Percentiles rank a stretch among this genome's conserved stretches.
These are phyloP conservation scores for Columba livia DNA, from an alignment of 2,113 vertebrate species.

Conservation along the genomic window DNA sequence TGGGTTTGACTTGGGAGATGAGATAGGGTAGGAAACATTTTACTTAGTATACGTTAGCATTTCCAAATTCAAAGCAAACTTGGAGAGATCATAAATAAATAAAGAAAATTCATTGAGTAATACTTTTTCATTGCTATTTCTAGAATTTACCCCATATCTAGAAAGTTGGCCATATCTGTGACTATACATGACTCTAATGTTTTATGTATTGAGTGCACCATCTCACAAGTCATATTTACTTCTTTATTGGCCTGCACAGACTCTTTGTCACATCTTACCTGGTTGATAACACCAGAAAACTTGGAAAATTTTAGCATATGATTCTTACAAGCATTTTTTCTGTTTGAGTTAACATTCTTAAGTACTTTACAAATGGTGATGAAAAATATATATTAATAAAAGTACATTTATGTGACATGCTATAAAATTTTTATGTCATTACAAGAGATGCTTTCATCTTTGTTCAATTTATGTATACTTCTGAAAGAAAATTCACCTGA, in stretches of 20 bases:
- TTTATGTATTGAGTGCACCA: not conserved
- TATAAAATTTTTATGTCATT: not conserved
- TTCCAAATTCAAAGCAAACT: not conserved
- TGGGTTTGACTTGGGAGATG: not conserved
- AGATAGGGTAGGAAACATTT: not conserved
- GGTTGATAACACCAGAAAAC: not conserved
- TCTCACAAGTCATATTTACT: not conserved
- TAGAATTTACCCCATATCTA: not conserved
- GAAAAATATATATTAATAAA: not conserved
- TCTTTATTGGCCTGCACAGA: not conserved
- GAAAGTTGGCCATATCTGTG: not conserved
- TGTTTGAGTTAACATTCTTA: not conserved
- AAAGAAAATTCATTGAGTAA: not conserved
- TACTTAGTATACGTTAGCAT: not conserved
- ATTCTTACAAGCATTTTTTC: not conserved
- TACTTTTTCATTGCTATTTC: not conserved
- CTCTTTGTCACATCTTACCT: not conserved
- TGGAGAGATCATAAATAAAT: not conserved
- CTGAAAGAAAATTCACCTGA: not conserved
- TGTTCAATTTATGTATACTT: not conserved
- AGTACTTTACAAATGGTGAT: too few species aligned
- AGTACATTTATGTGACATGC: not conserved
- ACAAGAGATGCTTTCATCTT: not conserved
- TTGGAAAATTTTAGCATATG: not conserved
- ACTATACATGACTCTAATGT: not conserved